Base-by-base conservation (phyloP, 1,140 invertebrate species). In the Pseudomyrmex cubaensis region DNA sequence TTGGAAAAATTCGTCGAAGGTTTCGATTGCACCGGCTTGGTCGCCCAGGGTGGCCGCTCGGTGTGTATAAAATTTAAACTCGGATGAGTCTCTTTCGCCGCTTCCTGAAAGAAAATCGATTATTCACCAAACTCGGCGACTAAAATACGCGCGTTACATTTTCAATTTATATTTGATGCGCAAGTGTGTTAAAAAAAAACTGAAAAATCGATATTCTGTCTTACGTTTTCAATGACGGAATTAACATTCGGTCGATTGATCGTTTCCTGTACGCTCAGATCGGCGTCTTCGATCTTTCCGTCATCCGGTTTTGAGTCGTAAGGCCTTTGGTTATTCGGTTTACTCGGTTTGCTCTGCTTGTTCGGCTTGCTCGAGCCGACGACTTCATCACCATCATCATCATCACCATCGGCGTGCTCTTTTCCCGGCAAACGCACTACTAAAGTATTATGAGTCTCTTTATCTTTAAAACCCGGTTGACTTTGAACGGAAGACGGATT, bases 11-110 rank as follows among this genome's bases (percentile, higher is more conserved):
- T 91, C 3, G 87, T 91, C 1, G 92, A 88, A 8, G 89, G 89
- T 63, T 90, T 92, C 0, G 87, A 82, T 7, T 88, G 86, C 48
- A 83, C 84, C 35, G 93, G 92, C 62, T 93, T 94, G 7, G 92
- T 94, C 1, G 92, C 90, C 93, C 93, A 94, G 8, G 92, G 91
- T 0, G 93, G 93, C 13, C 92, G 89, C 50, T 93, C 92, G 0
- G 92, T 93, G 67, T 93, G 91, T 48, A 93, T 92, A n/a, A 89
- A 89, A 69, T 93, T 93, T 17, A 91, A 70, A 67, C 77, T 89
- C 20, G 89, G 84, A 82, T 77, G 86, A 4, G 82, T 64, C n/a
- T 89, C 82, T 69, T 87, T 90, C 10, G 54, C 59, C 20, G 86
- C 35, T 61, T 90, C 86, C 84, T 90, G 59, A 0, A 10, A 13